Conservation (phyloP, 2,888 invertebrate genomes). For the Leptopilina syphax region DNA sequence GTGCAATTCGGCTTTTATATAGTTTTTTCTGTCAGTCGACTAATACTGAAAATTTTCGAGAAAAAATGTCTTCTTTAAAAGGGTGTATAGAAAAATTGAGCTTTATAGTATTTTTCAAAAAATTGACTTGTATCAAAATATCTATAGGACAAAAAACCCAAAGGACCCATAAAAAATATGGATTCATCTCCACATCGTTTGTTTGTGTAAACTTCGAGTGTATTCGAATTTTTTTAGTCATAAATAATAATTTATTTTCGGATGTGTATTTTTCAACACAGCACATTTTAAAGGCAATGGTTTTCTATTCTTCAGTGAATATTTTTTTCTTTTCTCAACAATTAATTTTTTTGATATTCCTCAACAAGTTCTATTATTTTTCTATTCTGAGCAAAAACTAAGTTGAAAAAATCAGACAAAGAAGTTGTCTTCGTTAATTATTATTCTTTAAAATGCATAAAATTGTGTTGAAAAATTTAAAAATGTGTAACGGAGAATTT, state of each 20-base stretch:
- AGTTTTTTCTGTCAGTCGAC: neutral
- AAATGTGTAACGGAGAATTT: no score
- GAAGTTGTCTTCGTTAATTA: no score
- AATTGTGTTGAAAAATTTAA: no score
- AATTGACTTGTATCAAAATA: constrained; percentile 14
- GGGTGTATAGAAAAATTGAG: constrained; percentile 33
- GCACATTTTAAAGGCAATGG: constrained; percentile 21
- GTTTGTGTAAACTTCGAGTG: neutral
- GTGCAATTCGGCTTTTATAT: constrained; percentile 11
- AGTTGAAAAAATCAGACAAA: no score
- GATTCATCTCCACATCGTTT: neutral
- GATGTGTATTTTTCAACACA: neutral
- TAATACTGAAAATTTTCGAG: constrained; percentile 3
- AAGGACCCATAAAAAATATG: constrained; percentile 25
- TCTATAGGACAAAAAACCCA: constrained; percentile 5
- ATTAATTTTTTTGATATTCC: neutral
- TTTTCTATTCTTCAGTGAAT: neutral
- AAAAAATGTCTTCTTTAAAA: neutral
- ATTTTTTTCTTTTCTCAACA: neutral
- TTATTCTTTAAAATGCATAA: no score
- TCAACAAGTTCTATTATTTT: neutral
- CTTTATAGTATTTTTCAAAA: constrained; percentile 14
- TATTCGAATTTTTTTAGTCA: constrained; percentile 3
- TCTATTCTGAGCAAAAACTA: no score
- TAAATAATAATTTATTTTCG: neutral